A percentile compares a stretch with the other conserved stretches of the same genome.
phyloP scores from a whole-genome alignment of 2,888 invertebrate species.

The Dynastes hyllus region DNA sequence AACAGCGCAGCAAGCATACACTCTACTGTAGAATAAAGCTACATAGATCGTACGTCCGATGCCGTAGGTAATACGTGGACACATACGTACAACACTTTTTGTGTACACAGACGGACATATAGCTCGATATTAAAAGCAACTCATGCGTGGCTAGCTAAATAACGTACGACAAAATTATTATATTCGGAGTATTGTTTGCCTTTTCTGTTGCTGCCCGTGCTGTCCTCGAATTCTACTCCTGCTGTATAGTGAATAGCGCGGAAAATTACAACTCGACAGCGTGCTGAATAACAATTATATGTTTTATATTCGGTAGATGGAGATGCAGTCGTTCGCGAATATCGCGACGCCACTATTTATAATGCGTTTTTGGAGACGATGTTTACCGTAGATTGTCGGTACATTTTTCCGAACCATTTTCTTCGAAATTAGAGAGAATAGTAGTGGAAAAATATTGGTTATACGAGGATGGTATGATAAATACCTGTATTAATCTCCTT shows the following conservation, averaged over 20 bases:
- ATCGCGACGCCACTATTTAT: background rate
- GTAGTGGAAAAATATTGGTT: background rate
- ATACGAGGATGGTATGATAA: background rate
- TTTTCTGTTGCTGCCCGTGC: background rate
- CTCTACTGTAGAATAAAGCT: too few species aligned
- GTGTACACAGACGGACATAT: background rate
- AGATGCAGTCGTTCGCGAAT: slow-evolving; percentile 19
- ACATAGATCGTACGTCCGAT: too few species aligned
- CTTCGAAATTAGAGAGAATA: background rate
- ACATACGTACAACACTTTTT: too few species aligned
- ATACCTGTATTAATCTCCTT: too few species aligned
- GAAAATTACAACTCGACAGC: slow-evolving; percentile 39
- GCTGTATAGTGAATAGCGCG: slow-evolving; percentile 25
- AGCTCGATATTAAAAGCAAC: slow-evolving; percentile 29
- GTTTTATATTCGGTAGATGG: slow-evolving; percentile 14
- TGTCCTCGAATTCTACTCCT: slow-evolving; percentile 5
- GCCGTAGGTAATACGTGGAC: too few species aligned
- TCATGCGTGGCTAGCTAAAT: slow-evolving; percentile 30
- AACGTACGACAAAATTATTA: slow-evolving; percentile 35
- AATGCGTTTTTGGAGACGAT: background rate
- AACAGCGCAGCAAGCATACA: too few species aligned
- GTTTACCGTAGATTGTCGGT: background rate
- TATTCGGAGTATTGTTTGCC: slow-evolving; percentile 20
- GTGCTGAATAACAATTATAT: slow-evolving; percentile 34
- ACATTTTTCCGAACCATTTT: background rate